phyloP scores from a whole-genome alignment of 1,140 invertebrate species.

The Drosophila equinoxialis region DNA sequence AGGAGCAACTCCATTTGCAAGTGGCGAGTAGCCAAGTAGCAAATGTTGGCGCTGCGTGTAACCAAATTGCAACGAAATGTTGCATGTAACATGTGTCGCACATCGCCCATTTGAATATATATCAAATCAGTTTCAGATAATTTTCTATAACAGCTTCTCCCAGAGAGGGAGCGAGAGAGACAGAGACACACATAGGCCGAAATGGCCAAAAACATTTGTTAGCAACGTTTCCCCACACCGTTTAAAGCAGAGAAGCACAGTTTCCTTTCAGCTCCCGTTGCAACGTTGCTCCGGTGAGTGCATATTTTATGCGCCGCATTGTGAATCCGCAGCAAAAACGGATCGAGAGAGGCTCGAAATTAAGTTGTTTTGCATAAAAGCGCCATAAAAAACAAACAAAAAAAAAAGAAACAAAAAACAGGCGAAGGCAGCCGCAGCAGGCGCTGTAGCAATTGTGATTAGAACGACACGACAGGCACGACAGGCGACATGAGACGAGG shows the following conservation, averaged over 20 bases:
- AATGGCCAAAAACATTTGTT: slow-evolving; percentile 60
- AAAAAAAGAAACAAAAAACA: no score
- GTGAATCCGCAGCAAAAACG: slow-evolving; percentile 34
- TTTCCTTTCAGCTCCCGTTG: slow-evolving; percentile 12
- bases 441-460: slow-evolving; percentile 70
- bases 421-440: slow-evolving; percentile 48
- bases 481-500: slow-evolving; percentile 71
- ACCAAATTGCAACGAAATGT: slow-evolving; percentile 62
- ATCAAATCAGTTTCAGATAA: slow-evolving; percentile 81
- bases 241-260: neutral
- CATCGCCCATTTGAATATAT: slow-evolving; percentile 80
- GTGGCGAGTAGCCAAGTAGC: slow-evolving; percentile 16
- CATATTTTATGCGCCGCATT: slow-evolving; percentile 75
- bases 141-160: slow-evolving; percentile 76
- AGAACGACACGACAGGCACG: slow-evolving; percentile 80
- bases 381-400: slow-evolving; percentile 72
- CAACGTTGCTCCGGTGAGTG: slow-evolving; percentile 43
- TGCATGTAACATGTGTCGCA: slow-evolving; percentile 81
- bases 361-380: slow-evolving; percentile 82
- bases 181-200: slow-evolving; percentile 30
- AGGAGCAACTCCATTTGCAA: slow-evolving; percentile 46
- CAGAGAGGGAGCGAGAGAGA: neutral
- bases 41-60: slow-evolving; percentile 64
- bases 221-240: neutral
- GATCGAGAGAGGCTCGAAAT: slow-evolving; percentile 59